Evolutionary conservation across 2,888 invertebrate species (phyloP).

Genomic region (Drepanosiphum platanoidis): DNA sequence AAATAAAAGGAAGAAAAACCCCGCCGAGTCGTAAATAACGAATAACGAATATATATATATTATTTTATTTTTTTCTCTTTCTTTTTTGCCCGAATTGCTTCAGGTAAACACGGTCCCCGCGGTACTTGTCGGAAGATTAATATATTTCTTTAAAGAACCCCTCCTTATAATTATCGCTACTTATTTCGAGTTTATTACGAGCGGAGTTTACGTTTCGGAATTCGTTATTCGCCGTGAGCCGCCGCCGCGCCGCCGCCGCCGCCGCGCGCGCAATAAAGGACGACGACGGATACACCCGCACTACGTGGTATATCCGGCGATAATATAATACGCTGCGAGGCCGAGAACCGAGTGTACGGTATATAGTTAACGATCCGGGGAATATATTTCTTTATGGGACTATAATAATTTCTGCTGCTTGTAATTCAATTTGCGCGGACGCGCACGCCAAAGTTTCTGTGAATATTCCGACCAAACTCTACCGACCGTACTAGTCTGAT

Average conservation of each 20-base stretch:
- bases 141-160: constrained; percentile 35
- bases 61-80: background rate
- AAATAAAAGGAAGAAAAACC: background rate
- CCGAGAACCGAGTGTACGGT: background rate
- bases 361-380: constrained; percentile 34
- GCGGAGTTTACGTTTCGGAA: constrained; percentile 15
- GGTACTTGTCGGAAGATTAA: constrained; percentile 35
- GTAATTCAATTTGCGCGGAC: constrained; percentile 27
- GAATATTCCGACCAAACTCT: constrained; percentile 12
- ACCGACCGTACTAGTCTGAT: background rate
- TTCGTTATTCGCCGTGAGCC: constrained; percentile 6
- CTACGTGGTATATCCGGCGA: too few relatives aligned
- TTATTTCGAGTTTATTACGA: constrained; percentile 22
- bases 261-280: background rate
- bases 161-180: constrained; percentile 3
- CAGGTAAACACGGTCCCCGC: constrained; percentile 5
- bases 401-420: constrained; percentile 13
- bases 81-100: background rate
- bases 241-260: too few relatives aligned
- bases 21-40: constrained; percentile 36
- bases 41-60: constrained; percentile 45
- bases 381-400: background rate
- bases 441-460: constrained; percentile 19
- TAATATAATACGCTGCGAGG: background rate
- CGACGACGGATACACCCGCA: background rate